phyloP scores from a whole-genome alignment of 2,113 vertebrate genomes.

The Elanus axillaris region DNA sequence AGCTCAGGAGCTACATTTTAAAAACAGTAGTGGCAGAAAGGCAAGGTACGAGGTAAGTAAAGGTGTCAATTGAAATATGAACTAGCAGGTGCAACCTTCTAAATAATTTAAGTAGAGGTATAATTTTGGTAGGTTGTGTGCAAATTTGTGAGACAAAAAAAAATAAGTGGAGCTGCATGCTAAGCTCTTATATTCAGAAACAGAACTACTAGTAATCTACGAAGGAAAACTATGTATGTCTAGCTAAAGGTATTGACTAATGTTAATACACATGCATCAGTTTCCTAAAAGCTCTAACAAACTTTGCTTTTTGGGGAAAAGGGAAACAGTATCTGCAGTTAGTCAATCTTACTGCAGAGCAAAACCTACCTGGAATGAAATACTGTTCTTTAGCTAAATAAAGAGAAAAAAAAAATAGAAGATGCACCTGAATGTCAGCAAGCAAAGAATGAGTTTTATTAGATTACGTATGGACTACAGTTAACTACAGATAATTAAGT shows the following conservation, averaged over 20 bases:
- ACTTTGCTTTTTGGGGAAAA: conserved; percentile 48
- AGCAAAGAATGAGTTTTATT: conserved; percentile 76
- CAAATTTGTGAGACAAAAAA: conserved; percentile 32
- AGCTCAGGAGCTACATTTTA: conserved; percentile 74
- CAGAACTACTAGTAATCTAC: conserved; percentile 57
- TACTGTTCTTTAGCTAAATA: conserved; percentile 99
- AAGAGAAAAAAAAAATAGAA: conserved; percentile 81
- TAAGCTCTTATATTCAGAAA: conserved; percentile 67
- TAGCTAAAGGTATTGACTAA: conserved; percentile 50
- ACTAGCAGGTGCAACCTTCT: conserved; percentile 54
- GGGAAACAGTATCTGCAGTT: conserved; percentile 63
- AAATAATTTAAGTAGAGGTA: conserved; percentile 12
- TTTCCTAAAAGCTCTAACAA: conserved; percentile 61
- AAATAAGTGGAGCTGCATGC: conserved; percentile 72
- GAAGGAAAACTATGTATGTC: conserved; percentile 22
- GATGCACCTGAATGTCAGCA: conserved; percentile 84
- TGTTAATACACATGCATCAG: conserved; percentile 73
- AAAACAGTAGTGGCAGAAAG: conserved; percentile 61
- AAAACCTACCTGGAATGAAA: conserved; percentile 99
- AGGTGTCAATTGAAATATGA: conserved; percentile 29
- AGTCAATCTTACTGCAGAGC: conserved; percentile 72
- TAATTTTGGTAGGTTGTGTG: conserved; percentile 32
- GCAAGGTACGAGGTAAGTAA: conserved; percentile 36
- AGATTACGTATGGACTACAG: conserved; percentile 70
- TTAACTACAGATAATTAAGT: conserved; percentile 62